These are phyloP conservation scores for Phymanthus crucifer DNA, from an alignment of 92 coral and sea anemone species.

Conservation along the genomic window DNA sequence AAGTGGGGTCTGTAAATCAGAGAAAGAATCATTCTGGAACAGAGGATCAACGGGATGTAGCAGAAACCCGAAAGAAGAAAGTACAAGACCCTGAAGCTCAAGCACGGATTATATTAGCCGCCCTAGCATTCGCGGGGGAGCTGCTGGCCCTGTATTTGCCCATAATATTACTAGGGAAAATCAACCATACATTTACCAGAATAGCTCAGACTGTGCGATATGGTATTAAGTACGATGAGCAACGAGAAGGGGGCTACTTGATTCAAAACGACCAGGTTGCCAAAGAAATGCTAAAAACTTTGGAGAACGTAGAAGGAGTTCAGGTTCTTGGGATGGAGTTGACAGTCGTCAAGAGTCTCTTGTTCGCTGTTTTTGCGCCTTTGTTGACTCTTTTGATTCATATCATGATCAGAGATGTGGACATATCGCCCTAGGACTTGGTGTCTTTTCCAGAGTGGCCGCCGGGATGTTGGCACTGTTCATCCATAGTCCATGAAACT, in stretches of 20 bases:
- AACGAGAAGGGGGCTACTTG: not conserved
- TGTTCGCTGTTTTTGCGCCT: conserved; percentile 21
- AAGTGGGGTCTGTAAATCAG: not conserved
- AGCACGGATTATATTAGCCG: conserved; percentile 7
- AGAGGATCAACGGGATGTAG: not conserved
- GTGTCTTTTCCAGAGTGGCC: not conserved
- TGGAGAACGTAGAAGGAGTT: conserved; percentile 2
- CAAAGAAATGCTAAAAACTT: conserved; percentile 16
- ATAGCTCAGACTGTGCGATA: conserved; percentile 6
- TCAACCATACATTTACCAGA: conserved; percentile 32
- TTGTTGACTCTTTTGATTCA: conserved; percentile 31
- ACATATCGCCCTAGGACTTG: conserved; percentile 1
- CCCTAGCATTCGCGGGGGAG: conserved; percentile 43
- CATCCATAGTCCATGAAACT: too few relatives aligned
- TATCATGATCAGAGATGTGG: conserved; percentile 32
- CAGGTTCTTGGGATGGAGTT: conserved; percentile 30
- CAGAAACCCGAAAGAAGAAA: not conserved
- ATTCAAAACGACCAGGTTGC: not conserved
- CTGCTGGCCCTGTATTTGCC: conserved; percentile 73
- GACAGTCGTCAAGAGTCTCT: conserved; percentile 25
- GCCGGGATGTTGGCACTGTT: not conserved
- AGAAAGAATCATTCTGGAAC: too few relatives aligned
- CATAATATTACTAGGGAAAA: conserved; percentile 54
- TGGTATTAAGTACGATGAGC: conserved; percentile 28
- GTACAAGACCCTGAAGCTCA: not conserved